Evolutionary conservation across 92 coral and sea anemone genomes (phyloP), one percentile per base, ranked within the genome.

Genomic region (Phenganax stokvisi): DNA sequence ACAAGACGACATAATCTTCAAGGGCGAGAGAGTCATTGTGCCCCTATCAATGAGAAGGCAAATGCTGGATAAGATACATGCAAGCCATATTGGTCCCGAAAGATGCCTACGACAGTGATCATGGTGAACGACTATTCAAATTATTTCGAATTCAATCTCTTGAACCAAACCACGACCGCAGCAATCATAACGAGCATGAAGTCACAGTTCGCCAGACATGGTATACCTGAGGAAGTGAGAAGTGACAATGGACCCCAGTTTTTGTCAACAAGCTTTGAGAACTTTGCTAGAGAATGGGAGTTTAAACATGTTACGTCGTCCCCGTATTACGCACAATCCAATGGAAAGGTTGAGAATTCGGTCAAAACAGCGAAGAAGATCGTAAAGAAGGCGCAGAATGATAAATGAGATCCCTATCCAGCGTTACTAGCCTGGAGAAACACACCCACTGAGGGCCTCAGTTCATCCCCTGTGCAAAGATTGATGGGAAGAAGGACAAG

Each of bases 341-440:
- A 72, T 82, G 85, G 85, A 11, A 54, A 68, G 73, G 70, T 74
- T 10, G 85, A 72, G 71, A 82, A 82, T 20, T 25, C 85, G 7
- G 81, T 82, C 6, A 74, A 82, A 53, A 73, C 59, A 6, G 77
- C 77, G 2, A 73, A 73, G 27, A 73, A 29, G 77, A 71, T 71
- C 57, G n/a, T 73, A 8, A 73, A 73, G 59, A 73, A 73, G 61
- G 77, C 59, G 0, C 61, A 73, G n/a, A 60, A 27, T 10, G 77
- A 73, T 57, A 81, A 82, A 71, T 54, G 74, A 63, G 86, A 86
- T 71, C 84, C 83, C 60, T 82, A 86, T 74, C 86, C 82, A 16
- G 80, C 89, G 60, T 71, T 82, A 57, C 80, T 85, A 54, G 85
- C 80, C 54, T 85, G 85, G 85, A 80, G 88, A 79, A 85, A 80